Percentiles rank a stretch among this genome's conserved stretches.
These are phyloP conservation scores for Nerophis lumbriciformis DNA, from an alignment of 2,113 vertebrate species.

Conservation along the genomic window DNA sequence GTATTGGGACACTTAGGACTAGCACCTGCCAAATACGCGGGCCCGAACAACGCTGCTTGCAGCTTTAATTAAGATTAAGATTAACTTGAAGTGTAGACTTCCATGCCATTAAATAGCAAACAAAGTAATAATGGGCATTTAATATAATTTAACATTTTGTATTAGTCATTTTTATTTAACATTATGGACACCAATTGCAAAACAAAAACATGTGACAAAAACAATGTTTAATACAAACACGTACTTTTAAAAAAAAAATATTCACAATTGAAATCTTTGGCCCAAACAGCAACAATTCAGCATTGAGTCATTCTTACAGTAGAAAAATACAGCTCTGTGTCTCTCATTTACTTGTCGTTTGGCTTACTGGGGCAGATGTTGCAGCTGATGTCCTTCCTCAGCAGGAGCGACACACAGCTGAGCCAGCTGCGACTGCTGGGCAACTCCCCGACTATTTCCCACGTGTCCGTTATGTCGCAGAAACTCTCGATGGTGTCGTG, in stretches of 20 bases:
- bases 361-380: constrained; percentile 31
- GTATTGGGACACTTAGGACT: too few relatives aligned
- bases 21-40: too few relatives aligned
- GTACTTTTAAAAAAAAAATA: not conserved
- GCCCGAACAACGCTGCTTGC: too few relatives aligned
- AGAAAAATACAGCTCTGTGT: constrained; percentile 11
- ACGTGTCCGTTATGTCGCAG: constrained; percentile 68
- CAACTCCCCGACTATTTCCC: constrained; percentile 79
- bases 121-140: not conserved
- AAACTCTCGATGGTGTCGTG: constrained; percentile 78
- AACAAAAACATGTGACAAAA: not conserved
- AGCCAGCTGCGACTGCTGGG: constrained; percentile 78
- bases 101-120: not conserved
- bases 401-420: constrained; percentile 74
- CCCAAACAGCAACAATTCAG: not conserved
- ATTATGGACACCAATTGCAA: not conserved
- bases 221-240: not conserved
- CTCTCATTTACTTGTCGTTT: constrained; percentile 48
- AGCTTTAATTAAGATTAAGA: too few relatives aligned
- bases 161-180: not conserved
- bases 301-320: not conserved
- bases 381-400: constrained; percentile 64
- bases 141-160: not conserved
- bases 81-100: not conserved
- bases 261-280: not conserved